Evolutionary conservation across 2,888 invertebrate species (phyloP), one percentile per base, ranked within the genome.

Genomic region (Zootermopsis nevadensis): DNA sequence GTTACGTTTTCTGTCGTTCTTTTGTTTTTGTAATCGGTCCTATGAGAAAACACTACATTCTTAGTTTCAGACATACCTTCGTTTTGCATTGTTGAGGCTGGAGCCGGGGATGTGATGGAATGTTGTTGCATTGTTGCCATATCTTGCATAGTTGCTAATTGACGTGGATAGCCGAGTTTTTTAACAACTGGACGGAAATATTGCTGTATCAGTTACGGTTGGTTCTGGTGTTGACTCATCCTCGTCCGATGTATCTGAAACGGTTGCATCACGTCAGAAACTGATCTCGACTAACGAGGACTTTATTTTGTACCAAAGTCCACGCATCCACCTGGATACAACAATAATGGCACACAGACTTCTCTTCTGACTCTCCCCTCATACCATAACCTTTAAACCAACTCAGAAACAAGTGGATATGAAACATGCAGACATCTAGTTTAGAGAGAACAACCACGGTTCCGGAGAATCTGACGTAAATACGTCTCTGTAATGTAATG

Each of bases 71-170:
- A 33, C 33, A 33, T 74, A 38, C 74, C 74, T 74, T 74, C 33
- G n/a, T 74, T 74, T 83, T 83, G 83, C 10, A 69, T 72, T 55
- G 84, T 53, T 72, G 84, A 67, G 33, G 85, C 85, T 42, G 85
- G 85, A 33, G 83, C 77, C 67, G 85, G 85, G 30, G 85, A 85
- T 30, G 83, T 85, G 53, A 83, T 80, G 31, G 74, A 66, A 38
- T 80, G 83, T 76, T 84, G 84, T 42, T 84, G 84, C 83, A 84
- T 77, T 77, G 85, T 85, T 83, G 85, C 85, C 85, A 85, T 85
- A 81, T 85, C 85, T 85, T 85, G 85, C 84, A 84, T 85, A 79
- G 82, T 60, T 83, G 83, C 83, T 48, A 35, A 27, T 66, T n/a
- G 38, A 67, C 60, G 38, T n/a, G 27, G n/a, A 19, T 38, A 30